Evolutionary conservation across 2,888 invertebrate species (phyloP).

Genomic region (Pammene fasciana): DNA sequence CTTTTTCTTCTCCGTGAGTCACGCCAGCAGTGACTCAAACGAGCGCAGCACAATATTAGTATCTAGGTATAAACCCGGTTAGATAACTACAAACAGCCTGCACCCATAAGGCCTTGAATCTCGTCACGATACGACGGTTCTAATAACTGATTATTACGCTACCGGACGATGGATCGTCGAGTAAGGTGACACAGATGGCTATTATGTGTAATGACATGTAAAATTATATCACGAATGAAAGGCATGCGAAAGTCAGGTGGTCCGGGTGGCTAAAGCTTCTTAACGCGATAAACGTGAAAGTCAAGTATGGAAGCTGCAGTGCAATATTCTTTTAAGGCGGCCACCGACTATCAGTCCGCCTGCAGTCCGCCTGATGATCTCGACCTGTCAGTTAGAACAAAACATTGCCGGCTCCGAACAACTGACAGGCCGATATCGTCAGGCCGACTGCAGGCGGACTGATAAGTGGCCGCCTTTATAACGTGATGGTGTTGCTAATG

Average conservation of each 20-base stretch:
- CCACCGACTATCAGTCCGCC: no score
- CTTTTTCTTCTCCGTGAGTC: constrained; percentile 53
- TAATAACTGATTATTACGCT: constrained; percentile 39
- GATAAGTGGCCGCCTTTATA: constrained; percentile 18
- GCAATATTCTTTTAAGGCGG: no score
- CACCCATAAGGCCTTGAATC: constrained; percentile 58
- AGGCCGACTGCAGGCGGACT: no score
- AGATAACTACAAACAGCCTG: constrained; percentile 42
- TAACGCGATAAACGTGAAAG: constrained; percentile 34
- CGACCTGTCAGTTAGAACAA: no score
- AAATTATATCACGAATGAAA: constrained; percentile 40
- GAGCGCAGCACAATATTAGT: constrained; percentile 33
- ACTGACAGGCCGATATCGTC: no score
- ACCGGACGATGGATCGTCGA: constrained; percentile 25
- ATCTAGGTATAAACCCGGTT: constrained; percentile 31
- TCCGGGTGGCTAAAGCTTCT: constrained; percentile 11
- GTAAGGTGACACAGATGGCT: constrained; percentile 28
- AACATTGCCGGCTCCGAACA: no score
- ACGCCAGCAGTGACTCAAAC: constrained; percentile 44
- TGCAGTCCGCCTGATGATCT: no score
- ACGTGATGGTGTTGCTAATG: constrained; percentile 21
- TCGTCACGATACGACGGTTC: constrained; percentile 51
- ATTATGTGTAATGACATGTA: constrained; percentile 38
- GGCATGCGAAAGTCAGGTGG: constrained; percentile 38
- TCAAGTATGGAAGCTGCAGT: constrained; percentile 5